Conservation (phyloP, 2,888 invertebrate genomes). For the Phrixothrix hirtus region DNA sequence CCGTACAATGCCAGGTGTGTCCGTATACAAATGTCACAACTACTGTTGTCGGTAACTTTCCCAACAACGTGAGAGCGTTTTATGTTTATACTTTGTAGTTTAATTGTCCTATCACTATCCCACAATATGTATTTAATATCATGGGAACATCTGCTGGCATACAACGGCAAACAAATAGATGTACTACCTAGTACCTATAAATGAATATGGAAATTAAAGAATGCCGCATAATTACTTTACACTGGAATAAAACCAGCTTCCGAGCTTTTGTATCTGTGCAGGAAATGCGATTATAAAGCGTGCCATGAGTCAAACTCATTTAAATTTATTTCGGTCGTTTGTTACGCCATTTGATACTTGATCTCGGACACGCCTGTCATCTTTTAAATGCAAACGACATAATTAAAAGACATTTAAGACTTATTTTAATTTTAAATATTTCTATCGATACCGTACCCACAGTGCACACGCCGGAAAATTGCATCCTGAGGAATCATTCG, state of each 20-base stretch:
- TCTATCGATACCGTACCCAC: too few relatives aligned
- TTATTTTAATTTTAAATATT: too few relatives aligned
- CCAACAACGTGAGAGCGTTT: conserved; percentile 19
- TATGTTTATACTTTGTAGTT: conserved; percentile 13
- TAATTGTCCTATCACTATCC: conserved; percentile 23
- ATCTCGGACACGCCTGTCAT: background rate
- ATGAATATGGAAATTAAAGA: conserved; percentile 7
- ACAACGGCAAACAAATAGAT: conserved; percentile 13
- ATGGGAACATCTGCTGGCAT: conserved; percentile 15
- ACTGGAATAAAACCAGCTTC: background rate
- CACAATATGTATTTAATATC: conserved; percentile 20
- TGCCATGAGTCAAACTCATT: background rate
- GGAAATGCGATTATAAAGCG: background rate
- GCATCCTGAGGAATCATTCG: too few relatives aligned
- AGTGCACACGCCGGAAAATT: too few relatives aligned
- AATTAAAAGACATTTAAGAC: too few relatives aligned
- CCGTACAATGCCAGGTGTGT: conserved; percentile 19
- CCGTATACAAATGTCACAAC: conserved; percentile 24
- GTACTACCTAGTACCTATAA: conserved; percentile 1
- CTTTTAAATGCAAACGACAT: too few relatives aligned
- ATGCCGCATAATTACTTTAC: background rate
- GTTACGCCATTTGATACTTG: too few relatives aligned
- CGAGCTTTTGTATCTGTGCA: background rate
- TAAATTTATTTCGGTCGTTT: background rate
- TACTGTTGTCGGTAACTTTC: conserved; percentile 16